Conservation (phyloP, 2,113 vertebrate species). For the Alectura lathami region DNA sequence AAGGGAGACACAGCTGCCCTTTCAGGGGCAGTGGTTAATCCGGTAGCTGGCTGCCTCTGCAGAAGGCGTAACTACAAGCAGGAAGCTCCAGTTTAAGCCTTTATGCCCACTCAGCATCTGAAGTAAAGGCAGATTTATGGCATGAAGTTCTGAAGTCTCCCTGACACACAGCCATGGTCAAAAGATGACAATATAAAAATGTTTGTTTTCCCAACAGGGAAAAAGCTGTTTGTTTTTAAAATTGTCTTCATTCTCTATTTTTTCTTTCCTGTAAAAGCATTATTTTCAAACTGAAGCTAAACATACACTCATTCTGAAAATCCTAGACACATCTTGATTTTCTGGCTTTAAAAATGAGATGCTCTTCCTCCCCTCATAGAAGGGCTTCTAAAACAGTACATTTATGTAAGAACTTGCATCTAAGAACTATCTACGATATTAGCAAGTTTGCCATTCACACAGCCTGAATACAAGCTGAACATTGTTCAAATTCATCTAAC, state of each 20-base stretch:
- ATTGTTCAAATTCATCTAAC: background rate
- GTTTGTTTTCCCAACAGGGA: rapidly evolving
- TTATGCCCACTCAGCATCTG: background rate
- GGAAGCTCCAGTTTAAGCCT: background rate
- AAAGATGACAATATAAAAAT: background rate
- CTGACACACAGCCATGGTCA: rapidly evolving
- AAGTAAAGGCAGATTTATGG: background rate
- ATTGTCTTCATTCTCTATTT: background rate
- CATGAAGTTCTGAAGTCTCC: background rate
- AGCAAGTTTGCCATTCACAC: background rate
- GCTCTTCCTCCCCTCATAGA: rapidly evolving
- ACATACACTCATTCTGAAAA: background rate
- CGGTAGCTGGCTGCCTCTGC: background rate
- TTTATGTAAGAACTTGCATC: background rate
- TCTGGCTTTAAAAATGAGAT: background rate
- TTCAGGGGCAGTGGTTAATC: background rate
- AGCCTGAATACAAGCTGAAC: background rate
- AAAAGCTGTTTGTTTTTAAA: background rate
- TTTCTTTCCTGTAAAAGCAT: background rate
- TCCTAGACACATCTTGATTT: background rate
- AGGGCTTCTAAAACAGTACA: background rate
- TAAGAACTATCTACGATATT: rapidly evolving
- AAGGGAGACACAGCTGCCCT: background rate
- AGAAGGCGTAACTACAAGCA: rapidly evolving
- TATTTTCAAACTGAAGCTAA: background rate